These are phyloP conservation scores for Eudyptes chrysolophus DNA, from an alignment of 2,113 vertebrate genomes.

Conservation along the genomic window DNA sequence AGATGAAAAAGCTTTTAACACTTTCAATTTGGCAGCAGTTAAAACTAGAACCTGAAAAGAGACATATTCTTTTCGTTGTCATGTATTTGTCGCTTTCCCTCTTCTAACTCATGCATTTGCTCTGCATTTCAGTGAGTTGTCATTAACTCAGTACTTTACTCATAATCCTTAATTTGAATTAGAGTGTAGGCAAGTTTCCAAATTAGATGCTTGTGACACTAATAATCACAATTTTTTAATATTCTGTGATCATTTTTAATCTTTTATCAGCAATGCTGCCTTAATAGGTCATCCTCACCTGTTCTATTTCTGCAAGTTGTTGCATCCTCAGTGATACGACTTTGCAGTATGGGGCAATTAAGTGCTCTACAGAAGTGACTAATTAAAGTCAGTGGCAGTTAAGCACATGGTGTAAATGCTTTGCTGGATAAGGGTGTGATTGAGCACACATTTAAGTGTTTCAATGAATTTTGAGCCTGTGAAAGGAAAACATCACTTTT, in stretches of 20 bases:
- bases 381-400: neutral
- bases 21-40: neutral
- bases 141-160: neutral
- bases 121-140: neutral
- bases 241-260: neutral
- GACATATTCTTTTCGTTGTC: neutral
- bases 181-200: neutral
- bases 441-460: neutral
- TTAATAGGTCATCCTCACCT: neutral
- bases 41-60: neutral
- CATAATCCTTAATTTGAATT: neutral
- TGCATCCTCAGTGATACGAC: neutral
- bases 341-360: neutral
- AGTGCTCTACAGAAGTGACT: neutral
- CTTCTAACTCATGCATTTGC: neutral
- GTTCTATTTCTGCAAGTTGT: neutral
- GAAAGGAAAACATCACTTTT: neutral
- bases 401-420: neutral
- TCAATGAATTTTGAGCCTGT: neutral
- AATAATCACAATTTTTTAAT: neutral
- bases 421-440: neutral
- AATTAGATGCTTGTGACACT: neutral
- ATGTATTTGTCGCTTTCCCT: neutral
- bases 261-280: neutral
- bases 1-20: constrained; percentile 17